phyloP scores from a whole-genome alignment of 2,113 vertebrate species.

The Ploceus nigricollis region DNA sequence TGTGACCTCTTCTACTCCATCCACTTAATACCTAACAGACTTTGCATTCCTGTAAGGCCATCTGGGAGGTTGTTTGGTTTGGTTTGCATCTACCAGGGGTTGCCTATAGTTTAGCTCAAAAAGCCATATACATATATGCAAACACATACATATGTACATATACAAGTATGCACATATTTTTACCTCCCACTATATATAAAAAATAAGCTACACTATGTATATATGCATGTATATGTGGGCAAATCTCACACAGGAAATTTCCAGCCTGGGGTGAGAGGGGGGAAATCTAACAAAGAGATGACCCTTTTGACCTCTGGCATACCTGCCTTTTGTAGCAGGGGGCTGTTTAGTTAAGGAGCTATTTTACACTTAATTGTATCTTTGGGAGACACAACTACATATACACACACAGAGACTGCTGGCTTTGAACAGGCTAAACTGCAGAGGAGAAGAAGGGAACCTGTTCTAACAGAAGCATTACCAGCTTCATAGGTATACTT shows the following conservation, averaged over 20 bases:
- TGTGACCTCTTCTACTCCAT: conserved; percentile 2
- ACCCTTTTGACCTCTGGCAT: conserved; percentile 21
- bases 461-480: background rate
- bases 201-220: background rate
- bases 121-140: background rate
- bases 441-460: background rate
- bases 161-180: background rate
- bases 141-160: background rate
- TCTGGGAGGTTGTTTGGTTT: background rate
- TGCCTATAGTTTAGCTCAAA: background rate
- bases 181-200: background rate
- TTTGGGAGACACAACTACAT: background rate
- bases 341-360: conserved; percentile 53
- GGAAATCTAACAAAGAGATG: background rate
- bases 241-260: background rate
- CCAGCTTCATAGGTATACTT: background rate
- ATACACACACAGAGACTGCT: background rate
- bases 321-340: conserved; percentile 27
- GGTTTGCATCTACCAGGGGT: background rate
- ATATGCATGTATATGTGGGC: background rate
- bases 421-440: background rate
- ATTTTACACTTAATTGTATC: background rate
- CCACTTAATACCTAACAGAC: background rate
- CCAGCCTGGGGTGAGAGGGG: background rate
- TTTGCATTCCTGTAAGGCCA: conserved; percentile 6